phyloP scores from a whole-genome alignment of 1,140 invertebrate genomes.

The Parapsyche elsis region DNA sequence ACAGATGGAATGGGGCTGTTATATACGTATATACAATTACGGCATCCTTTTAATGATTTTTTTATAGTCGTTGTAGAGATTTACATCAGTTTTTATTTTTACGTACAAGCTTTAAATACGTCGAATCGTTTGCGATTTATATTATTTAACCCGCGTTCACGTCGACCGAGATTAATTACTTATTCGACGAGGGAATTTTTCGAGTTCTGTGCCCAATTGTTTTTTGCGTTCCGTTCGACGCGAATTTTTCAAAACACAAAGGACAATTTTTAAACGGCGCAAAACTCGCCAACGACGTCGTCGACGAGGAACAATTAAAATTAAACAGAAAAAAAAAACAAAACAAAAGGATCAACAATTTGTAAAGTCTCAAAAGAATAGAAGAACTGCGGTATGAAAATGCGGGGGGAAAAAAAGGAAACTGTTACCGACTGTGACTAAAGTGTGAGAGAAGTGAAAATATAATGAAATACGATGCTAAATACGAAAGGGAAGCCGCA shows the following conservation, averaged over 20 bases:
- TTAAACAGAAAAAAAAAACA: neutral
- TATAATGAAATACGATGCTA: conserved; percentile 48
- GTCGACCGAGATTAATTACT: neutral
- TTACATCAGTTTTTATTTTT: no score
- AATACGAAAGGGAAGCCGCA: conserved; percentile 45
- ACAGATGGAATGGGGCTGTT: no score
- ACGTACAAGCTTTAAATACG: no score
- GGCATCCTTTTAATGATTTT: no score
- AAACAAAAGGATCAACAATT: neutral
- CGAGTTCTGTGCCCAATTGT: neutral
- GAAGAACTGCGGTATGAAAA: neutral
- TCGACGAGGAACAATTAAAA: conserved; percentile 4
- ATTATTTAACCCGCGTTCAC: neutral
- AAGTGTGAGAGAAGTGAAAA: neutral
- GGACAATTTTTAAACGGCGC: neutral
- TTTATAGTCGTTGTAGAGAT: no score
- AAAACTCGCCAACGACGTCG: no score
- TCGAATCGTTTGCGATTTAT: no score
- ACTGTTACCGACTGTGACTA: neutral
- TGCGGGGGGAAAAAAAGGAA: neutral
- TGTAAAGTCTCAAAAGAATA: neutral
- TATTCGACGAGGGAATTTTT: neutral
- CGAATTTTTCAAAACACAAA: neutral
- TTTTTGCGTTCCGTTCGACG: neutral
- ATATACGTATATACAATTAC: no score